A percentile compares a stretch with the other conserved stretches of the same genome.
These are phyloP conservation scores for Drosophila mayri DNA, from an alignment of 1,140 invertebrate genomes.

Conservation along the genomic window DNA sequence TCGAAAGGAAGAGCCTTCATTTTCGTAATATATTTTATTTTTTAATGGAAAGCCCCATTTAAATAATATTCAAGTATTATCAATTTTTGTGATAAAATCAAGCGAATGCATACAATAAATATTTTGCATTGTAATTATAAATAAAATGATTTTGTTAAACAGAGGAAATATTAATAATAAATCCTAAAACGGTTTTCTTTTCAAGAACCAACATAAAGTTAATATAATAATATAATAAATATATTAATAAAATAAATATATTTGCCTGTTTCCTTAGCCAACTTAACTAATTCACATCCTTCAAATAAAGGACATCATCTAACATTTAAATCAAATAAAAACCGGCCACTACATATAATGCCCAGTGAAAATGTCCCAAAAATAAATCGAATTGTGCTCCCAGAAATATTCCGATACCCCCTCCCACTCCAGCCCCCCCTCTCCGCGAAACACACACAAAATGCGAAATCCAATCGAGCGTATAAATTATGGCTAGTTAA, in stretches of 20 bases:
- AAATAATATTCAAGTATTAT: background rate
- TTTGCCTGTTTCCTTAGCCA: accelerated
- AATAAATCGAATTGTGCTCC: background rate
- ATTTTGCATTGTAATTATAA: too few relatives aligned
- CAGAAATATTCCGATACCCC: background rate
- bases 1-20: too few relatives aligned
- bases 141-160: too few relatives aligned
- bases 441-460: conserved; percentile 11
- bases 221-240: too few relatives aligned
- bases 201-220: too few relatives aligned
- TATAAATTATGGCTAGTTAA: conserved; percentile 74
- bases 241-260: background rate
- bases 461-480: conserved; percentile 70
- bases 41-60: background rate
- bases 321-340: background rate
- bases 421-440: too few relatives aligned
- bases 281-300: background rate
- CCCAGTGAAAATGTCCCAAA: background rate
- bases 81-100: background rate
- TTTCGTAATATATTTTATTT: background rate
- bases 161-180: background rate
- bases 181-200: too few relatives aligned
- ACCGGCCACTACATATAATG: background rate
- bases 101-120: background rate
- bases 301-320: too few relatives aligned